A percentile compares a stretch with the other conserved stretches of the same genome.
Conservation (phyloP, 1,140 invertebrate genomes). For the Panagrolaimus sp. region DNA sequence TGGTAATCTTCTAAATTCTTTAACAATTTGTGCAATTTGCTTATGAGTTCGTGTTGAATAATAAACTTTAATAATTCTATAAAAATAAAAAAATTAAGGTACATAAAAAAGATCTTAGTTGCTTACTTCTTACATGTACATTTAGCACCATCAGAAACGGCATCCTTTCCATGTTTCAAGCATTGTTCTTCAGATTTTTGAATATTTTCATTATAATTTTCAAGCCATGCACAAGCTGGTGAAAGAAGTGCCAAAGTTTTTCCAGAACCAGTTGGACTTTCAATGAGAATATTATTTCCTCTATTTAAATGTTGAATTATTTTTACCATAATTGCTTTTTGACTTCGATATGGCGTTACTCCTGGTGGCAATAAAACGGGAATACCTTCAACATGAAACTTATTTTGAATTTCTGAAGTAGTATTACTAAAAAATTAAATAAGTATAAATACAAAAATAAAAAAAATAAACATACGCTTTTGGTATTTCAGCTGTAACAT, state of each 20-base stretch:
- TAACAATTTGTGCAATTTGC: conserved; percentile 72
- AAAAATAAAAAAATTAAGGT: too few species aligned
- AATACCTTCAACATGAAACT: background rate
- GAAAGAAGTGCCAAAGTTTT: conserved; percentile 77
- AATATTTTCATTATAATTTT: conserved; percentile 45
- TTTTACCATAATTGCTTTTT: conserved; percentile 60
- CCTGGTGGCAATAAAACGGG: conserved; percentile 26
- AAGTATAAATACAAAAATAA: too few species aligned
- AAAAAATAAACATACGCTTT: too few species aligned
- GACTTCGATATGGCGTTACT: conserved; percentile 34
- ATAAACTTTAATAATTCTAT: conserved; percentile 69
- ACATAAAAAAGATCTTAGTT: too few species aligned
- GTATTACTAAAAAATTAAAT: too few species aligned
- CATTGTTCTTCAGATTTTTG: conserved; percentile 45
- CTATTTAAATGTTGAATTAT: conserved; percentile 68
- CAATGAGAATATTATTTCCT: conserved; percentile 70
- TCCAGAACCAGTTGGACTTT: conserved; percentile 79
- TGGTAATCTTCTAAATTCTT: conserved; percentile 64
- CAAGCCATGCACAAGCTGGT: conserved; percentile 70
- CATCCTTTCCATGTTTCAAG: background rate
- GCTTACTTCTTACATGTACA: too few species aligned
- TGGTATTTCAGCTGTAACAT: too few species aligned
- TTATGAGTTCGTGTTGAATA: conserved; percentile 76
- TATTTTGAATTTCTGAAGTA: too few species aligned
- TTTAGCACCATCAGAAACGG: background rate